Base-by-base conservation (phyloP, 2,888 invertebrate genomes). In the Cantharis nigra region DNA sequence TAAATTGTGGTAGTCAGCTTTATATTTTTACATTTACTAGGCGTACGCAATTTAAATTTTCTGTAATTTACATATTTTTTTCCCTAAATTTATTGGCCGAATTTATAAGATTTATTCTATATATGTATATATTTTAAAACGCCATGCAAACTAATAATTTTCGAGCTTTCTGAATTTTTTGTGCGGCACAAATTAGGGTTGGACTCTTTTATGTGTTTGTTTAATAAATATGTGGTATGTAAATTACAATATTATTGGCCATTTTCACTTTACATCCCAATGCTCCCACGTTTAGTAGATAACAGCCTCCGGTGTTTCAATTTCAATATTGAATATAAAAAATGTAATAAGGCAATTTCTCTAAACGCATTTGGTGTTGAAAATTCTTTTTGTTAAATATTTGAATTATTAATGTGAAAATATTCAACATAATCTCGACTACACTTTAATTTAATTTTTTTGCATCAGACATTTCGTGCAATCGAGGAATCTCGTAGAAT, bases 31-130 rank as follows among this genome's bases (percentile, higher is more conserved):
- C 26, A 71, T 75, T 71, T 69, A 63, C 28, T 62, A 13, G 26
- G 70, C 65, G 70, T 20, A 71, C 65, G 16, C 23, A 70, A 70
- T 70, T 74, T 74, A 69, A 74, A 67, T 67, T 67, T 73, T 73
- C 9, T 26, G 10, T 74, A 69, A 74, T 74, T 74, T 75, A 75
- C 75, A 75, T 70, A 65, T 71, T 70, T 74, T 30, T 28, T 63
- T 63, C 7, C 49, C 49, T 33, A 49, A 49, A 49, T 49, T 49
- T 49, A 49, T 49, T 49, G n/a, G 49, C n/a, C 7, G 49, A 49
- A 49, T 49, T 49, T 49, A 49, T 49, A 49, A 49, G 49, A 49
- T 49, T 49, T 49, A 49, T 49, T 49, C n/a, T 49, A 49, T 49
- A 49, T n/a, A 49, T 49, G n/a, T 49, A 49, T 49, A 49, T 49